Percentiles rank a stretch among this genome's conserved stretches.
Evolutionary conservation across 53 echinoderm and acorn worm genomes (phyloP).

Genomic region (Holothuria leucospilota): DNA sequence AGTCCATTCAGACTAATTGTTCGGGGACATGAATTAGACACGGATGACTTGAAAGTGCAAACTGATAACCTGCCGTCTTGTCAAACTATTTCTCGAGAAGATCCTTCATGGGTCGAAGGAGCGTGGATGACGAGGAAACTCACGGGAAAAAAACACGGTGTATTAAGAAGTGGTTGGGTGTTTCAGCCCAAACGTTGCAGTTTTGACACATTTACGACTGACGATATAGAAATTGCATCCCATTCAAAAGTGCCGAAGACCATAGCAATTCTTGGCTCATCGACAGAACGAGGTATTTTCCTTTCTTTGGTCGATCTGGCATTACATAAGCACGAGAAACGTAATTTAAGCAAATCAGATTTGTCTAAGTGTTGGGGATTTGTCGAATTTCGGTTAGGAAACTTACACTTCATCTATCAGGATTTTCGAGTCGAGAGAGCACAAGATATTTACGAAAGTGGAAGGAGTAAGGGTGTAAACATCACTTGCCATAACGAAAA

Average conservation of each 20-base stretch:
- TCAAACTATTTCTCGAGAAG: not conserved
- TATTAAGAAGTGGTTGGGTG: constrained; percentile 31
- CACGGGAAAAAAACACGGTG: not conserved
- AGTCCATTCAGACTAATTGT: constrained; percentile 10
- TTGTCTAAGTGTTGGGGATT: constrained; percentile 31
- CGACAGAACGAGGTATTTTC: constrained; percentile 25
- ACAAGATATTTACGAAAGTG: not conserved
- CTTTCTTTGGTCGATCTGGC: constrained; percentile 5
- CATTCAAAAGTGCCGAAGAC: not conserved
- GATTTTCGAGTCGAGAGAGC: constrained; percentile 1
- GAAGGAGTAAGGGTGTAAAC: too few species aligned
- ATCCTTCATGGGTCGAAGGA: constrained; percentile 21
- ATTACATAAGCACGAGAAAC: not conserved
- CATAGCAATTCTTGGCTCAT: constrained; percentile 8
- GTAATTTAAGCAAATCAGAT: not conserved
- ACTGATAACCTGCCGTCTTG: constrained; percentile 9
- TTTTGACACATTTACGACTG: constrained; percentile 27
- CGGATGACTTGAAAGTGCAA: not conserved
- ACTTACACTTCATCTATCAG: constrained; percentile 13
- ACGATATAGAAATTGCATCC: constrained; percentile 1
- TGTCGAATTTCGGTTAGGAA: not conserved
- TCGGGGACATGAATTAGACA: not conserved
- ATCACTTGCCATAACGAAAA: constrained; percentile 7
- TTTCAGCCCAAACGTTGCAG: constrained; percentile 16
- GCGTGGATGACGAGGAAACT: not conserved